Evolutionary conservation across 1,140 invertebrate genomes (phyloP).

Genomic region (Meteorus sp.): DNA sequence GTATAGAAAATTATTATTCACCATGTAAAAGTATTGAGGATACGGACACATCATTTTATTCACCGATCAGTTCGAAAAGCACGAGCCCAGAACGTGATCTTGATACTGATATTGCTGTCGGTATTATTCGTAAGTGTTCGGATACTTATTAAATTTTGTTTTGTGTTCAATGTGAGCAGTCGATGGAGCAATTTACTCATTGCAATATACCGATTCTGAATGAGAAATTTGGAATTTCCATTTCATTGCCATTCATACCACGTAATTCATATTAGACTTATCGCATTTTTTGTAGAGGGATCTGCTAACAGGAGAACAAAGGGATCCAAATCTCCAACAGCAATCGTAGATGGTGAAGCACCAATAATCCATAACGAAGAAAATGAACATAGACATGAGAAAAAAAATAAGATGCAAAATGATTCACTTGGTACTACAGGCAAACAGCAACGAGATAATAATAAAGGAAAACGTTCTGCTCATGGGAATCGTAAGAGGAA

Average conservation of each 20-base stretch:
- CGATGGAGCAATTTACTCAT: slow-evolving; percentile 7
- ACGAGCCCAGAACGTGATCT: slow-evolving; percentile 40
- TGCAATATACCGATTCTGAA: too few species aligned
- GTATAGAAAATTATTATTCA: slow-evolving; percentile 34
- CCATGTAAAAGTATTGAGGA: slow-evolving; percentile 38
- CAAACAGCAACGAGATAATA: slow-evolving; percentile 17
- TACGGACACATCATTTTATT: slow-evolving; percentile 43
- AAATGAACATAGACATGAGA: too few species aligned
- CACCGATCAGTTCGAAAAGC: slow-evolving; percentile 48
- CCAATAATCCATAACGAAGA: too few species aligned
- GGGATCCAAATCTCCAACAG: too few species aligned
- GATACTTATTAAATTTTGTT: slow-evolving; percentile 28
- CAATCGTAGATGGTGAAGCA: too few species aligned
- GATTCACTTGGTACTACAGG: neutral
- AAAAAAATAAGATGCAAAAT: slow-evolving; percentile 15
- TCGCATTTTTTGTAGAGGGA: too few species aligned
- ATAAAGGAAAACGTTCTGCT: slow-evolving; percentile 33
- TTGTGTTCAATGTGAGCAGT: neutral
- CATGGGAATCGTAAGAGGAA: slow-evolving; percentile 44
- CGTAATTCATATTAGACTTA: too few species aligned
- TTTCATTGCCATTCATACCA: too few species aligned
- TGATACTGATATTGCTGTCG: slow-evolving; percentile 25
- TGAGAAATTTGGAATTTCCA: too few species aligned
- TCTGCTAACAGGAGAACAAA: too few species aligned
- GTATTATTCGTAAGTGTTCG: slow-evolving; percentile 38